phyloP scores from a whole-genome alignment of 2,888 invertebrate genomes.

The Cheilosia variabilis region DNA sequence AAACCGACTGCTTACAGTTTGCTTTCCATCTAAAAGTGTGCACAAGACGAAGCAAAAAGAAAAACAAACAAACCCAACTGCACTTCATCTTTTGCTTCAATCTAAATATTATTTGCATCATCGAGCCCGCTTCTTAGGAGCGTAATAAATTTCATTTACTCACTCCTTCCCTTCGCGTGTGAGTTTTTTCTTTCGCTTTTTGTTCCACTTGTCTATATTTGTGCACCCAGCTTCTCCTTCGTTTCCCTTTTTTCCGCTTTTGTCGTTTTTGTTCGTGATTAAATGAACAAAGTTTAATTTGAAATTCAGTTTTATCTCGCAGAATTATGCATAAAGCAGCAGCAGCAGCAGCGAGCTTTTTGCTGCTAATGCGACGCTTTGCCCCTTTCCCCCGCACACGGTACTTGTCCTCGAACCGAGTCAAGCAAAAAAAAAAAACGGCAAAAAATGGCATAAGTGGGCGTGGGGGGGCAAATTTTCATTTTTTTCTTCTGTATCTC shows the following conservation, averaged over 20 bases:
- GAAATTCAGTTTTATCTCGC: slow-evolving; percentile 73
- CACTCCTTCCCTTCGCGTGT: slow-evolving; percentile 7
- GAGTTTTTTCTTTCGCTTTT: not conserved
- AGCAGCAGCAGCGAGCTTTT: slow-evolving; percentile 58
- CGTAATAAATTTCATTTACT: slow-evolving; percentile 54
- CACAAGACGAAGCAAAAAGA: not conserved
- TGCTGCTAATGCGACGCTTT: slow-evolving; percentile 52
- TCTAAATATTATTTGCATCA: slow-evolving; percentile 54
- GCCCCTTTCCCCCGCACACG: not conserved
- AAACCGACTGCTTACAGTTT: slow-evolving; percentile 21
- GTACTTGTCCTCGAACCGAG: slow-evolving; percentile 46
- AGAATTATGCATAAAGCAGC: slow-evolving; percentile 73
- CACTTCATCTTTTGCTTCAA: slow-evolving; percentile 38
- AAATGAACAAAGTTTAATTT: slow-evolving; percentile 76
- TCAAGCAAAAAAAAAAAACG: slow-evolving; percentile 41
- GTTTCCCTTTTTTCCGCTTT: slow-evolving; percentile 22
- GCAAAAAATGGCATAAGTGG: slow-evolving; percentile 16
- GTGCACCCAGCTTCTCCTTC: not conserved
- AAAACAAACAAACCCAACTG: not conserved
- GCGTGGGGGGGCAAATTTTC: slow-evolving; percentile 30
- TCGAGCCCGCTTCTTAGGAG: slow-evolving; percentile 34
- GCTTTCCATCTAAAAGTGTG: not conserved
- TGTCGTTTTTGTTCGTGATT: slow-evolving; percentile 43
- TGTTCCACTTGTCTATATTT: not conserved
- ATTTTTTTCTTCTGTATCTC: slow-evolving; percentile 50